Base-by-base conservation (phyloP, 2,888 invertebrate species). In the Nyleta sp. region DNA sequence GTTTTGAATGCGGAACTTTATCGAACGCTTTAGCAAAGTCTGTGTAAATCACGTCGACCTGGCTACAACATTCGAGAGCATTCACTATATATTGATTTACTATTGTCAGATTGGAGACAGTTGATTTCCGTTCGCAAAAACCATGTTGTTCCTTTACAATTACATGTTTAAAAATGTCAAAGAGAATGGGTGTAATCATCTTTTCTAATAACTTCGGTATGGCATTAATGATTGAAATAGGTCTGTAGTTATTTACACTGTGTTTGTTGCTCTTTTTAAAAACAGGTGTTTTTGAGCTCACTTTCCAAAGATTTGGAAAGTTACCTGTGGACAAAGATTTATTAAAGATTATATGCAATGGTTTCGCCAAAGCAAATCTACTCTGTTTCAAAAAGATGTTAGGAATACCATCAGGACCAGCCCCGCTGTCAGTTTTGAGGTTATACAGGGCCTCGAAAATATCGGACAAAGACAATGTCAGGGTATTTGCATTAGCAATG, bases 1-100 rank as follows among this genome's bases (percentile, higher is more conserved):
- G 67, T 24, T 72, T 50, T 4, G 42, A 35, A 48, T 82, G 80
- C 24, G 71, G 40, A 0, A 85, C 76, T 18, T 64, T 65, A 53
- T 83, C 82, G 57, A 83, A 85, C 3, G 84, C 84, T 15, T 84
- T 82, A 0, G 50, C 52, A 13, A 85, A 82, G 50, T 80, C 80
- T 0, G 75, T 80, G 31, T 79, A 82, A 17, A 72, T 65, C 1
- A 38, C 70, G 55, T 80, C 77, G 3, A 81, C 74, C 50, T 79
- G 71, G 10, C 20, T n/a, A 28, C 65, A 42, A 11, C 53, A 40
- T 10, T 82, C 80, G 1, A 84, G 59, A 7, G 55, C 17, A 6
- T 64, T 38, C 28, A 70, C 68, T 20, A 84, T 40, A 72, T 71
- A 76, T 31, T 77, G 24, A 1, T 60, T 68, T 1, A 60, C 31